Conservation (phyloP, 2,113 vertebrate species). For the Rhinolophus sinicus region DNA sequence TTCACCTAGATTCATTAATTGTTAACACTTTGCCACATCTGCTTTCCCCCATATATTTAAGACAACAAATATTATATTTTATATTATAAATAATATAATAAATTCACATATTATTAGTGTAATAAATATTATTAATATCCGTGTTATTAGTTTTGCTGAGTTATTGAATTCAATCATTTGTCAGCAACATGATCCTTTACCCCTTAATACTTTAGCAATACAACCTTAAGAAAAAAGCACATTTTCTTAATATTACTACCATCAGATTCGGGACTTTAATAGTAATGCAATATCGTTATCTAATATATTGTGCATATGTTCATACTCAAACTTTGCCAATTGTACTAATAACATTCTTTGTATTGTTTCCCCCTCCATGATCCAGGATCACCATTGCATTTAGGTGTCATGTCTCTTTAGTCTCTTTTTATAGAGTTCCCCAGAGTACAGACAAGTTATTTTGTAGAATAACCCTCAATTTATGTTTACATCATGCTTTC, state of each 20-base stretch:
- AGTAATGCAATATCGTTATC: neutral
- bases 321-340: neutral
- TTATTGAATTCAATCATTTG: neutral
- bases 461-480: neutral
- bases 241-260: neutral
- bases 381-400: neutral
- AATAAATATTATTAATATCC: neutral
- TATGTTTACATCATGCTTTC: neutral
- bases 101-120: neutral
- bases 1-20: neutral
- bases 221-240: neutral
- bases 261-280: slow-evolving; percentile 6
- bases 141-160: neutral
- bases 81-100: neutral
- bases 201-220: neutral
- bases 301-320: neutral
- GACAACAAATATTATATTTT: neutral
- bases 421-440: neutral
- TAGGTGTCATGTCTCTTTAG: neutral
- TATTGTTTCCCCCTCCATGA: neutral
- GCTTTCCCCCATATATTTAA: neutral
- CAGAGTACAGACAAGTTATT: neutral
- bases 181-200: neutral
- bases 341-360: neutral
- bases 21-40: neutral